Conservation (phyloP, 2,888 invertebrate genomes). For the Polia nebulosa region DNA sequence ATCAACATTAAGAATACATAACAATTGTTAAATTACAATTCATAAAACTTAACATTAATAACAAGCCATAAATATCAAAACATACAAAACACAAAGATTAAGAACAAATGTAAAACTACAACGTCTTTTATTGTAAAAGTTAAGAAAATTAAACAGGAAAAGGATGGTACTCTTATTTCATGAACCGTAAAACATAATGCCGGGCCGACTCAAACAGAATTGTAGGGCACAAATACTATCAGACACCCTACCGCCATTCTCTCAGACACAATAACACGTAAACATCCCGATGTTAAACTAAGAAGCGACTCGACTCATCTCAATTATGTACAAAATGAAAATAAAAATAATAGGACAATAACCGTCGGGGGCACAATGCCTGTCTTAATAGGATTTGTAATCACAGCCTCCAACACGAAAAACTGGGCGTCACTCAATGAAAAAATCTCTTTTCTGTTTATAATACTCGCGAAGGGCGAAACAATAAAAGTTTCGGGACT, state of each 20-base stretch:
- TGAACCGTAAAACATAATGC: slow-evolving; percentile 45
- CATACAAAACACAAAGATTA: slow-evolving; percentile 46
- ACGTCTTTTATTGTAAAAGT: slow-evolving; percentile 37
- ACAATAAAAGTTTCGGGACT: slow-evolving; percentile 87
- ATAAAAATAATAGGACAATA: slow-evolving; percentile 77
- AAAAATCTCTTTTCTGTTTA: slow-evolving; percentile 83
- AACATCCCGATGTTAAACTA: slow-evolving; percentile 82
- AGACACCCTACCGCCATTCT: slow-evolving; percentile 66
- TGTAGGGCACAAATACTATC: slow-evolving; percentile 62
- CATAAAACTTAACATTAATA: slow-evolving; percentile 47
- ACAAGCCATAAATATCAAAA: slow-evolving; percentile 56
- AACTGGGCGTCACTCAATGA: slow-evolving; percentile 83
- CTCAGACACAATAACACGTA: slow-evolving; percentile 79
- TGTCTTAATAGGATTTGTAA: slow-evolving; percentile 85
- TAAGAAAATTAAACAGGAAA: slow-evolving; percentile 36
- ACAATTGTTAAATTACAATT: slow-evolving; percentile 37
- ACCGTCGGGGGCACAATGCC: slow-evolving; percentile 76
- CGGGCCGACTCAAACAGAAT: slow-evolving; percentile 49
- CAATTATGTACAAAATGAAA: slow-evolving; percentile 86
- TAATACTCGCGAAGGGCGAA: slow-evolving; percentile 82
- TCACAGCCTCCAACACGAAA: slow-evolving; percentile 77
- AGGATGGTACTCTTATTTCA: slow-evolving; percentile 38
- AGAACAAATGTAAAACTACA: slow-evolving; percentile 44
- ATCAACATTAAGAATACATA: slow-evolving; percentile 15
- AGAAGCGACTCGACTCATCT: slow-evolving; percentile 80